These are phyloP conservation scores for Trissolcus basalis DNA, from an alignment of 1,140 invertebrate genomes.

Conservation along the genomic window DNA sequence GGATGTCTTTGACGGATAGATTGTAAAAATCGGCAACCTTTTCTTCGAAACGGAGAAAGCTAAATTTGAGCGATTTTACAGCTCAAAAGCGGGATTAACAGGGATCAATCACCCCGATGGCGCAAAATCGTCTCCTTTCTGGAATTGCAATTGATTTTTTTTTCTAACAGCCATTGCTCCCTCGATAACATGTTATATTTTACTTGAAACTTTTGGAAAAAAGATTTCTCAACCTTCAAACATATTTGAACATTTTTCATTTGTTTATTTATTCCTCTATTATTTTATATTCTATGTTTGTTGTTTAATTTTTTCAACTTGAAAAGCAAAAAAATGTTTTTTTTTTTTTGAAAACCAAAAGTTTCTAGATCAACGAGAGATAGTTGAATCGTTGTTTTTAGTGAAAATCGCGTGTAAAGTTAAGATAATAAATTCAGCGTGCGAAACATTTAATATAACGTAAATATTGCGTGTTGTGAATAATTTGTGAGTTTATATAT, in stretches of 20 bases:
- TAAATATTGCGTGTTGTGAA: conserved; percentile 56
- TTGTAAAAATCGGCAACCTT: conserved; percentile 59
- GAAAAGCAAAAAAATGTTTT: not conserved
- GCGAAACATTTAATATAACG: conserved; percentile 56
- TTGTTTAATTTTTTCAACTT: no score
- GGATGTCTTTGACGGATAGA: conserved; percentile 64
- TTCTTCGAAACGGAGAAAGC: conserved; percentile 62
- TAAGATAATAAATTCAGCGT: conserved; percentile 52
- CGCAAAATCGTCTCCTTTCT: conserved; percentile 32
- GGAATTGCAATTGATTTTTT: conserved; percentile 39
- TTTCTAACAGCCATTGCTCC: not conserved
- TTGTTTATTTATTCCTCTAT: no score
- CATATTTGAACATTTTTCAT: no score
- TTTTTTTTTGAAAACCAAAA: conserved; percentile 30
- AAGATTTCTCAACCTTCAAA: no score
- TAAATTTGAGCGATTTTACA: conserved; percentile 58
- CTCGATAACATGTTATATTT: no score
- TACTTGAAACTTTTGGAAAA: no score
- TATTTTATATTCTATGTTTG: no score
- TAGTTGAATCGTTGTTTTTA: conserved; percentile 45
- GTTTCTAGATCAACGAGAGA: conserved; percentile 42
- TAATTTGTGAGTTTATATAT: conserved; percentile 51
- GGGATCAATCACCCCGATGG: conserved; percentile 36
- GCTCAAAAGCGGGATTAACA: conserved; percentile 50
- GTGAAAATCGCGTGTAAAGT: conserved; percentile 53